Conservation (phyloP, 2,888 invertebrate genomes). For the Dasysyrphus tricinctus region DNA sequence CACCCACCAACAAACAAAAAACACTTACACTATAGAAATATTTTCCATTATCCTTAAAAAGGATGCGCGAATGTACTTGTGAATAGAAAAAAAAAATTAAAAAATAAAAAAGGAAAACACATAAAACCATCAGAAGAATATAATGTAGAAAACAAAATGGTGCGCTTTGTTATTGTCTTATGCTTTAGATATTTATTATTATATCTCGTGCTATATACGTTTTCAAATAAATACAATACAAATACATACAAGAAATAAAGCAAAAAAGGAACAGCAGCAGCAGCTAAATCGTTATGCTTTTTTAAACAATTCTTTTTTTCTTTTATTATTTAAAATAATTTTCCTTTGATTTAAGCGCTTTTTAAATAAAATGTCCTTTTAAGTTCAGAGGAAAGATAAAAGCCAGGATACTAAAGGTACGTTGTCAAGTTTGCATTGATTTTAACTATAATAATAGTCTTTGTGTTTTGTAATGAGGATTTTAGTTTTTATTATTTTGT, state of each 20-base stretch:
- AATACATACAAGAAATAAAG: constrained; percentile 24
- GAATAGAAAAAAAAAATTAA: constrained; percentile 50
- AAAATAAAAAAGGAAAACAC: constrained; percentile 21
- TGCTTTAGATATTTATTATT: constrained; percentile 63
- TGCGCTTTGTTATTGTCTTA: constrained; percentile 75
- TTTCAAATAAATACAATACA: constrained; percentile 21
- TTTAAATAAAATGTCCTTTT: constrained; percentile 54
- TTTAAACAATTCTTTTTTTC: constrained; percentile 32
- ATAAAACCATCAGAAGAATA: constrained; percentile 34
- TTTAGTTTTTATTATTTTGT: background rate
- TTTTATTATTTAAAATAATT: background rate
- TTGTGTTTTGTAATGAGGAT: background rate
- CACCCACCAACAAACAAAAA: constrained; percentile 66
- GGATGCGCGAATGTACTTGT: constrained; percentile 73
- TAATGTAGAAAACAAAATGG: constrained; percentile 66
- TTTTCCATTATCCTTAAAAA: constrained; percentile 75
- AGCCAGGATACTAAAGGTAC: constrained; percentile 50
- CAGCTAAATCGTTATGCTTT: constrained; percentile 65
- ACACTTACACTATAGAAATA: constrained; percentile 74
- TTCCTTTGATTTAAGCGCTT: constrained; percentile 58
- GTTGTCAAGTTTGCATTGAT: constrained; percentile 11
- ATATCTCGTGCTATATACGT: constrained; percentile 66
- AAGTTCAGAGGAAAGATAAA: constrained; percentile 44
- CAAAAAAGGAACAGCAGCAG: constrained; percentile 49
- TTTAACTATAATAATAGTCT: background rate